A percentile compares a stretch with the other conserved stretches of the same genome.
These are phyloP conservation scores for Apocheima hispidaria DNA, from an alignment of 2,888 invertebrate genomes.

Conservation along the genomic window DNA sequence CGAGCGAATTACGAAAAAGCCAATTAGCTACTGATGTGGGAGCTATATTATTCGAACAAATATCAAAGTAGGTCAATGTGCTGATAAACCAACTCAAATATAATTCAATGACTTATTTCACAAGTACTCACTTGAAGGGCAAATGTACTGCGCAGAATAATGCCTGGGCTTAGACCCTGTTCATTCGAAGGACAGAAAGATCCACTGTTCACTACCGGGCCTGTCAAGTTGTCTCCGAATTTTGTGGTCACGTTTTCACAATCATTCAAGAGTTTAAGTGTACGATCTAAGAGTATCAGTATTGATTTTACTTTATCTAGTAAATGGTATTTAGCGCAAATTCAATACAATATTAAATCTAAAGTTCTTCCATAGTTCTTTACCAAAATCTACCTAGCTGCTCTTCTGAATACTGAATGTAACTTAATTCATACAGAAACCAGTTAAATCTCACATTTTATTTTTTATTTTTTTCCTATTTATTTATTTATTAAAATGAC, in stretches of 20 bases:
- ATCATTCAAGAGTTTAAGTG: too few species aligned
- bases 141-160: background rate
- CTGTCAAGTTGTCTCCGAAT: slow-evolving; percentile 8
- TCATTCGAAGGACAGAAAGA: slow-evolving; percentile 4
- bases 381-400: too few species aligned
- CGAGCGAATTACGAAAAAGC: slow-evolving; percentile 13
- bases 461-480: too few species aligned
- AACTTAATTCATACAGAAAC: too few species aligned
- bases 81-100: background rate
- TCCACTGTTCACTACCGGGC: slow-evolving; percentile 6
- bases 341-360: too few species aligned
- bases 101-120: background rate
- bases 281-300: background rate
- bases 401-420: too few species aligned
- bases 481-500: too few species aligned
- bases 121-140: background rate
- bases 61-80: background rate
- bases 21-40: slow-evolving; percentile 7
- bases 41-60: background rate
- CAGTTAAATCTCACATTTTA: too few species aligned
- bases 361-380: too few species aligned
- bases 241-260: background rate
- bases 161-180: background rate
- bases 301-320: background rate
- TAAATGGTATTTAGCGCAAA: background rate